A percentile compares a stretch with the other conserved stretches of the same genome.
Conservation (phyloP, 2,797 vertebrate genomes). For the Eulemur mongoz region DNA sequence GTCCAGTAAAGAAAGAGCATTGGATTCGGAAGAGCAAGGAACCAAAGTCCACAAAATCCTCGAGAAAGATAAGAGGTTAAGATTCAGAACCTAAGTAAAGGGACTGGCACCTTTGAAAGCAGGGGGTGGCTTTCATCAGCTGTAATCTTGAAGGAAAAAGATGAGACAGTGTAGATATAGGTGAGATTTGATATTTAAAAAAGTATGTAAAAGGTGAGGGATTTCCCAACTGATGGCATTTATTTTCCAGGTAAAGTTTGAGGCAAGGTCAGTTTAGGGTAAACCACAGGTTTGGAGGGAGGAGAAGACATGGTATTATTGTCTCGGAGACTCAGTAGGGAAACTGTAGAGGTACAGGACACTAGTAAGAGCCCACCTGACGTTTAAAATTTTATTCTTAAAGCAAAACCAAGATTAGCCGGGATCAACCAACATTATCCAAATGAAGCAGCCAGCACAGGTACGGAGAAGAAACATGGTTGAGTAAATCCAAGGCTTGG, state of each 20-base stretch:
- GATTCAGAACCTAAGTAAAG: background rate
- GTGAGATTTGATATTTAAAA: background rate
- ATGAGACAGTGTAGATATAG: background rate
- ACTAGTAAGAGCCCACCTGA: background rate
- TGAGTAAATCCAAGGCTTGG: background rate
- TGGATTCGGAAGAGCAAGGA: background rate
- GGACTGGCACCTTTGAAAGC: background rate
- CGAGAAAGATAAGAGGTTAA: background rate
- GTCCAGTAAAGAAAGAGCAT: background rate
- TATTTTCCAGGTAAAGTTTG: background rate
- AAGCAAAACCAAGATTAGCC: background rate
- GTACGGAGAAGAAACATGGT: background rate
- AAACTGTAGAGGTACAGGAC: background rate
- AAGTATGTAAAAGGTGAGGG: background rate
- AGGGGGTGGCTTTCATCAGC: background rate
- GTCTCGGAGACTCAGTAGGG: background rate
- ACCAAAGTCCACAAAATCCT: background rate
- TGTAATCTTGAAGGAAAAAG: background rate
- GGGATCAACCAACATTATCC: background rate
- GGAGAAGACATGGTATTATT: background rate
- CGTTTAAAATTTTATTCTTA: background rate
- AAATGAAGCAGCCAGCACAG: background rate
- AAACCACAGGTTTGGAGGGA: background rate
- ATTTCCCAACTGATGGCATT: background rate
- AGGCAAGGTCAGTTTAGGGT: background rate